Evolutionary conservation across 2,113 vertebrate species (phyloP).

Genomic region (Podarcis cretensis): DNA sequence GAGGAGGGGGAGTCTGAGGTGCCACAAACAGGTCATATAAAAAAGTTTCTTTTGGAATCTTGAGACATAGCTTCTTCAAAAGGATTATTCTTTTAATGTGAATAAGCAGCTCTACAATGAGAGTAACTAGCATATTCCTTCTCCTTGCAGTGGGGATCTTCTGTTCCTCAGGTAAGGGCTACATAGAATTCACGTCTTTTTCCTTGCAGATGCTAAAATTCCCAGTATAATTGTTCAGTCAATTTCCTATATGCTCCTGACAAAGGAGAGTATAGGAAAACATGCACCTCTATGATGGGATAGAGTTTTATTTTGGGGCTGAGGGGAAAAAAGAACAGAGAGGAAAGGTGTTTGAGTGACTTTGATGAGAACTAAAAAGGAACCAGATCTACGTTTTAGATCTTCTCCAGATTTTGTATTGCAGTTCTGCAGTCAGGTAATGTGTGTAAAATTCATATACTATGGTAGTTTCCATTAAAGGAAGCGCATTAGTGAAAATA

Average conservation of each 20-base stretch:
- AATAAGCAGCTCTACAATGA: slow-evolving; percentile 47
- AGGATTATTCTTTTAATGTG: accelerated
- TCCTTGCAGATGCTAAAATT: background rate
- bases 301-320: background rate
- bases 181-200: background rate
- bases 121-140: slow-evolving; percentile 37
- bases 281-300: background rate
- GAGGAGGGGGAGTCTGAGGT: slow-evolving; percentile 11
- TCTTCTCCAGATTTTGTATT: too few species aligned
- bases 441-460: too few species aligned
- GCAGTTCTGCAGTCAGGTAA: too few species aligned
- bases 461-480: too few species aligned
- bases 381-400: background rate
- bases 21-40: slow-evolving; percentile 26
- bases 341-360: too few species aligned
- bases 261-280: slow-evolving; percentile 32
- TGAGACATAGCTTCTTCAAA: background rate
- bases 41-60: slow-evolving; percentile 16
- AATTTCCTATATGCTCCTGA: background rate
- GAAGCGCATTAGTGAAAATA: too few species aligned
- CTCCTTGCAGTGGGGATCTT: slow-evolving; percentile 51
- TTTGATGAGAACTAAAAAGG: background rate
- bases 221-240: background rate
- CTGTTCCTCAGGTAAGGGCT: slow-evolving; percentile 59
- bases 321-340: background rate